Evolutionary conservation across 2,113 vertebrate species (phyloP).

Genomic region (Mus pahari): DNA sequence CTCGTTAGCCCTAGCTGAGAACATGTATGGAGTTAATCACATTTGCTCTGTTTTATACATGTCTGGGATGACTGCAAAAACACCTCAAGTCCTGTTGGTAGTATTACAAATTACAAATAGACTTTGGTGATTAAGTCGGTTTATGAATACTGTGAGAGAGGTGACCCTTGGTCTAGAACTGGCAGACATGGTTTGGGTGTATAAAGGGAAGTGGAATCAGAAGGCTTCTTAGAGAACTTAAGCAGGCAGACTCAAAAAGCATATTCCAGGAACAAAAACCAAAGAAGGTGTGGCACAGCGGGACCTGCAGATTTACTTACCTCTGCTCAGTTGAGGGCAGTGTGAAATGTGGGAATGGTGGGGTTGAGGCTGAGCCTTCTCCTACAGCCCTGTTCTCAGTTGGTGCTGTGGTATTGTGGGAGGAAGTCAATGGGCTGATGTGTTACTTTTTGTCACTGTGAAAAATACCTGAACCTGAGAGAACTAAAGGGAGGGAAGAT

Average conservation of each 20-base stretch:
- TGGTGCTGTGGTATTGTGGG: constrained; percentile 21
- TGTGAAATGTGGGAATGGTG: background rate
- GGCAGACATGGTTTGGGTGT: background rate
- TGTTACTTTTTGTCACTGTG: constrained; percentile 14
- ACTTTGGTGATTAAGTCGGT: background rate
- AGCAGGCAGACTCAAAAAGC: background rate
- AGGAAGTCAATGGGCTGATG: background rate
- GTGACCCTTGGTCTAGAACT: background rate
- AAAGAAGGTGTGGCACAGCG: background rate
- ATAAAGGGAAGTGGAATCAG: background rate
- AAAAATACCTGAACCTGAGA: background rate
- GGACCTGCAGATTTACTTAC: background rate
- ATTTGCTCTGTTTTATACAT: background rate
- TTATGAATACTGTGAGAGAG: background rate
- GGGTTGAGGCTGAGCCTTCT: background rate
- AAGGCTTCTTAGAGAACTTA: background rate
- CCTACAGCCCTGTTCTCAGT: background rate
- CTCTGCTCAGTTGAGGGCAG: background rate
- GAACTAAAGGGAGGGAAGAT: background rate
- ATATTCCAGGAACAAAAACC: background rate
- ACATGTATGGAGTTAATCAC: background rate
- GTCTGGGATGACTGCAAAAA: background rate
- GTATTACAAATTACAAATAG: background rate
- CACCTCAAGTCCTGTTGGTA: background rate
- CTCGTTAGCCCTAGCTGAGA: background rate